These are phyloP conservation scores for Rhysida immarginata DNA, from an alignment of 1,140 invertebrate genomes.

Conservation along the genomic window DNA sequence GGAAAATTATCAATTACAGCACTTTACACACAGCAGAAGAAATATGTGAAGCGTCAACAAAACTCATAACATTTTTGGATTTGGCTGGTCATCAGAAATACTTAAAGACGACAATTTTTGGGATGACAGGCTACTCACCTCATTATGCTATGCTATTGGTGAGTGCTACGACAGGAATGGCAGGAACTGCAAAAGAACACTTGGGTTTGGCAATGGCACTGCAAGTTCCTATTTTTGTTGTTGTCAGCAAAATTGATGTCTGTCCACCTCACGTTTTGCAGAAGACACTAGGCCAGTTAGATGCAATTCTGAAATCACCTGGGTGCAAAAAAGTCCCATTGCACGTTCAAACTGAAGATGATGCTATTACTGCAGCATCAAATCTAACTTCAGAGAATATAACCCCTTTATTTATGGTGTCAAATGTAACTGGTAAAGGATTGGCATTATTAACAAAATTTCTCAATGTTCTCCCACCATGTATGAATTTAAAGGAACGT, in stretches of 20 bases:
- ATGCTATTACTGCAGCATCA: slow-evolving; percentile 49
- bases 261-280: slow-evolving; percentile 30
- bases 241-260: slow-evolving; percentile 78
- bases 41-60: slow-evolving; percentile 76
- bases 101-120: slow-evolving; percentile 84
- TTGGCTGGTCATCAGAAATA: slow-evolving; percentile 94
- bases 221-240: slow-evolving; percentile 75
- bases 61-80: slow-evolving; percentile 89
- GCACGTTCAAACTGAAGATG: slow-evolving; percentile 47
- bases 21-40: slow-evolving; percentile 84
- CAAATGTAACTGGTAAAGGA: slow-evolving; percentile 80
- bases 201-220: slow-evolving; percentile 64
- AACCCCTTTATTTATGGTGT: slow-evolving; percentile 83
- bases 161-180: slow-evolving; percentile 45
- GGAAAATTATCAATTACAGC: slow-evolving; percentile 69
- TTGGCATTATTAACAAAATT: slow-evolving; percentile 64
- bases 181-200: slow-evolving; percentile 46
- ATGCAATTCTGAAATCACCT: slow-evolving; percentile 42
- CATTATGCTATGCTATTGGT: slow-evolving; percentile 90
- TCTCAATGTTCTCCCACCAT: slow-evolving; percentile 53
- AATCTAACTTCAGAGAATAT: slow-evolving; percentile 44
- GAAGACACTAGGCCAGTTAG: slow-evolving; percentile 42
- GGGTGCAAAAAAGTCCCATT: slow-evolving; percentile 53
- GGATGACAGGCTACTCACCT: slow-evolving; percentile 81
- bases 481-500: slow-evolving; percentile 47